Conservation (phyloP, 2,888 invertebrate species). For the Temnothorax rugatulus region DNA sequence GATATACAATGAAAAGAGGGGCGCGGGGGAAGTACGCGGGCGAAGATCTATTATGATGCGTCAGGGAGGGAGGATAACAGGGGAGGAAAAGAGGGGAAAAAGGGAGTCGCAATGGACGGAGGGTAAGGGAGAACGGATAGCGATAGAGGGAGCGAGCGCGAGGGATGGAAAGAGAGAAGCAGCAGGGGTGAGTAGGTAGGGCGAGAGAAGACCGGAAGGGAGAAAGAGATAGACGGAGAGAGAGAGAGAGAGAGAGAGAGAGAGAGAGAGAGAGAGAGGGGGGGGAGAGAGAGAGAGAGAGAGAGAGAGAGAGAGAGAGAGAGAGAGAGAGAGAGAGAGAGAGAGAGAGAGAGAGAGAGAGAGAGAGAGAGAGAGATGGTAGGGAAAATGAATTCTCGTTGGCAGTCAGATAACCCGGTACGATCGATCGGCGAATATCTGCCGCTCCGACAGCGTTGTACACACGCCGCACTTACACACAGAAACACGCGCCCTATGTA, state of each 20-base stretch:
- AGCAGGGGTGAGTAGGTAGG: constrained; percentile 9
- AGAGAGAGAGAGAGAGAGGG: constrained; percentile 59
- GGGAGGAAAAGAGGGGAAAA: constrained; percentile 31
- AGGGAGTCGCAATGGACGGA: constrained; percentile 45
- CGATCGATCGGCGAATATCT: constrained; percentile 82
- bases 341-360: background rate
- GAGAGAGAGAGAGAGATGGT: constrained; percentile 61
- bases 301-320: constrained; percentile 32
- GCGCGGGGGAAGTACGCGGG: constrained; percentile 35
- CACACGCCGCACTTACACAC: constrained; percentile 69
- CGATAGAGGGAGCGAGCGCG: constrained; percentile 22
- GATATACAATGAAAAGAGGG: constrained; percentile 25
- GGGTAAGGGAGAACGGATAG: constrained; percentile 50
- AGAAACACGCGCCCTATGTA: constrained; percentile 66
- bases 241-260: constrained; percentile 18
- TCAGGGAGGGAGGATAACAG: constrained; percentile 17
- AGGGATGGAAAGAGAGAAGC: constrained; percentile 1
- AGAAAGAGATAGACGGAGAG: constrained; percentile 1
- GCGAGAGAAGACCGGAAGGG: constrained; percentile 24
- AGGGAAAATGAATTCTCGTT: constrained; percentile 82
- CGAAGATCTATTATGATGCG: constrained; percentile 57
- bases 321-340: constrained; percentile 20
- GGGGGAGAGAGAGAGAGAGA: constrained; percentile 35
- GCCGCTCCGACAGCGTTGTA: constrained; percentile 74
- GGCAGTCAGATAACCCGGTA: constrained; percentile 81